Conservation (phyloP, 2,888 invertebrate species). For the Drosophila eohydei region DNA sequence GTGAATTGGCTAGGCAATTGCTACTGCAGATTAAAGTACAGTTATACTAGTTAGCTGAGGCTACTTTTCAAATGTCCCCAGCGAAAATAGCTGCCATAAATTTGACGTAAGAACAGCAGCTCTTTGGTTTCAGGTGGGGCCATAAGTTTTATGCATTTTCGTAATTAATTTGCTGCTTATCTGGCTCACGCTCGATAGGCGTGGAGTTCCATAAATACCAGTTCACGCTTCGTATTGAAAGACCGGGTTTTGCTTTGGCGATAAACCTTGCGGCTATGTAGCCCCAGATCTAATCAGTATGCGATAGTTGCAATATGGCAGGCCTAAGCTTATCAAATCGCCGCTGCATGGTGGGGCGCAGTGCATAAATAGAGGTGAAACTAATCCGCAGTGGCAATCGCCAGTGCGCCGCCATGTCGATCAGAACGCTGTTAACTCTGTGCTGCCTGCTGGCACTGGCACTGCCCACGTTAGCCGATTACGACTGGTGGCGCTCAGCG, state of each 20-base stretch:
- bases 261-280: constrained; percentile 43
- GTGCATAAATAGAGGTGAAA: constrained; percentile 57
- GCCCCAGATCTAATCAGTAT: constrained; percentile 50
- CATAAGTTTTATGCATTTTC: constrained; percentile 52
- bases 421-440: constrained; percentile 30
- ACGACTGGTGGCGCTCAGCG: constrained; percentile 92
- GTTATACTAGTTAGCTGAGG: not conserved
- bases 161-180: constrained; percentile 42
- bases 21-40: not conserved
- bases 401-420: constrained; percentile 41
- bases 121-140: constrained; percentile 9
- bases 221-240: not conserved
- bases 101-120: constrained; percentile 18
- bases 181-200: constrained; percentile 57
- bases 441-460: constrained; percentile 55
- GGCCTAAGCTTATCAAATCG: constrained; percentile 32
- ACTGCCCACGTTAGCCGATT: constrained; percentile 49
- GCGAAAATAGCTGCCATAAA: constrained; percentile 38
- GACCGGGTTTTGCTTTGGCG: constrained; percentile 5
- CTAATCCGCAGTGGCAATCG: constrained; percentile 51
- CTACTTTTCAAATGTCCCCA: constrained; percentile 9
- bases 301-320: constrained; percentile 28
- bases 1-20: not conserved
- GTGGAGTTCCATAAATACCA: constrained; percentile 43
- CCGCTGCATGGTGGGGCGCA: not conserved